Conservation (phyloP, 2,113 vertebrate genomes). For the Athene noctua region DNA sequence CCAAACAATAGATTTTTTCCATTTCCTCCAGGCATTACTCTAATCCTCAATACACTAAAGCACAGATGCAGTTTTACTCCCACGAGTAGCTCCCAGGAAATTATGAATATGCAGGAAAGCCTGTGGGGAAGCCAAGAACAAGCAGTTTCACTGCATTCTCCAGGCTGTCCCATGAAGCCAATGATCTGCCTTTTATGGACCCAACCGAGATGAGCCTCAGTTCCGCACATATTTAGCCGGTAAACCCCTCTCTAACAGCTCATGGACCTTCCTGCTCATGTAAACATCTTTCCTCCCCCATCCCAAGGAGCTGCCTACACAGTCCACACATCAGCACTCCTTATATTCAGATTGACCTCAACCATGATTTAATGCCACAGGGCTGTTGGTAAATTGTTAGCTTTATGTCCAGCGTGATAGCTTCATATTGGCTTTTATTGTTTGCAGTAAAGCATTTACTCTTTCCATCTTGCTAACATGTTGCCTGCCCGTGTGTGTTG, state of each 20-base stretch:
- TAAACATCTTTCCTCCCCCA: background rate
- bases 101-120: background rate
- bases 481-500: background rate
- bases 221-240: fast-evolving
- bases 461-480: background rate
- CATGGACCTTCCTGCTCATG: fast-evolving
- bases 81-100: background rate
- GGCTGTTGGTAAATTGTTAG: background rate
- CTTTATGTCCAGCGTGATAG: background rate
- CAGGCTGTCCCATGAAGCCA: background rate
- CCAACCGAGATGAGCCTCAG: fast-evolving
- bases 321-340: background rate
- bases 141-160: background rate
- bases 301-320: background rate
- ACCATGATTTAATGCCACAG: background rate
- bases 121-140: background rate
- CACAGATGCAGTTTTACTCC: background rate
- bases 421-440: background rate
- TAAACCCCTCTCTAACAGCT: background rate
- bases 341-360: background rate
- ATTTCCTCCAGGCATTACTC: background rate
- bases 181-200: no score
- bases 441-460: conserved; percentile 11
- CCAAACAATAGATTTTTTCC: background rate
- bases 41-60: background rate